phyloP scores from a whole-genome alignment of 2,797 vertebrate species.

The Sebastes cheni region DNA sequence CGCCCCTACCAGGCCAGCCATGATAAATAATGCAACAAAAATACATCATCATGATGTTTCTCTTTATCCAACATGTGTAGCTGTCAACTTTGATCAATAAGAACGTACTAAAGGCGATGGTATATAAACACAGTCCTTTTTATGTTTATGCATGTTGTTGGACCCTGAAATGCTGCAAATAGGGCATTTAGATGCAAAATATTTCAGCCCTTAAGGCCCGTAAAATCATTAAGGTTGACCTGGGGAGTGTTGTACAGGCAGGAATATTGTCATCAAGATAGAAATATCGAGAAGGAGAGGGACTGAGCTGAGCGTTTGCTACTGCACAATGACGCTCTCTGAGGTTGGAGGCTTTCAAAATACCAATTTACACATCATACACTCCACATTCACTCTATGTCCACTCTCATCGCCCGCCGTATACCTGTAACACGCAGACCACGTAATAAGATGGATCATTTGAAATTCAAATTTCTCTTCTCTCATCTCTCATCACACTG shows the following conservation, averaged over 20 bases:
- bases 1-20: conserved; percentile 63
- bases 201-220: conserved; percentile 31
- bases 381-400: conserved; percentile 45
- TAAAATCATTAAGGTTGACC: conserved; percentile 55
- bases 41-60: conserved; percentile 79
- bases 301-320: background rate
- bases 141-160: conserved; percentile 63
- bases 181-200: conserved; percentile 55
- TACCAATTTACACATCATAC: conserved; percentile 44
- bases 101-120: conserved; percentile 59
- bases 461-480: conserved; percentile 72
- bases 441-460: conserved; percentile 59
- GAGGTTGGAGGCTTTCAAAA: conserved; percentile 36
- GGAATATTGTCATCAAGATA: conserved; percentile 12
- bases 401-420: conserved; percentile 13
- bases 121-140: conserved; percentile 60
- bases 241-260: conserved; percentile 20
- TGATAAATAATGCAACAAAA: conserved; percentile 83
- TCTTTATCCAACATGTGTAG: conserved; percentile 83
- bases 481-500: conserved; percentile 59
- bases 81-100: conserved; percentile 83
- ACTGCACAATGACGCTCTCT: conserved; percentile 23
- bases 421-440: conserved; percentile 42
- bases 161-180: conserved; percentile 47
- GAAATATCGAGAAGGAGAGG: background rate